phyloP scores from a whole-genome alignment of 2,113 vertebrate genomes.

The Anolis carolinensis region DNA sequence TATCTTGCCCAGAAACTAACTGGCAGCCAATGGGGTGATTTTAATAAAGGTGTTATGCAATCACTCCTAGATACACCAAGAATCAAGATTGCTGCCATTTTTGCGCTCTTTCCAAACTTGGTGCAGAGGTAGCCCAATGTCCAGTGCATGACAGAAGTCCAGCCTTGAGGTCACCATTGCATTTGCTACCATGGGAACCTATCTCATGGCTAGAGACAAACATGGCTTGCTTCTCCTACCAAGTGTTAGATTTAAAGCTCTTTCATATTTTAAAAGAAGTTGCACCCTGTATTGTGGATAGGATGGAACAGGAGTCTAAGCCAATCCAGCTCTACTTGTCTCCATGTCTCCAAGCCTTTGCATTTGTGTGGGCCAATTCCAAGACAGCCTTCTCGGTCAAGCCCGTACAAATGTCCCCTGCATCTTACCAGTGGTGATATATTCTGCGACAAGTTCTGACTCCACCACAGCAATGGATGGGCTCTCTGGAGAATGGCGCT shows the following conservation, averaged over 20 bases:
- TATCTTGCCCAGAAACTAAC: no score
- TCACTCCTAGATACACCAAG: no score
- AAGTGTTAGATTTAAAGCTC: background rate
- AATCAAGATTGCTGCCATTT: no score
- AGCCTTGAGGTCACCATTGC: no score
- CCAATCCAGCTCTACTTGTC: background rate
- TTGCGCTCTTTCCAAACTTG: no score
- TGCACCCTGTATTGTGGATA: no score
- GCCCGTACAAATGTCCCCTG: background rate
- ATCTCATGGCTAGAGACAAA: no score
- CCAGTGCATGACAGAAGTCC: no score
- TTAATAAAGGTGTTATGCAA: no score
- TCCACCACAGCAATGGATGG: slow-evolving; percentile 86
- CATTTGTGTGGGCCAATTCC: background rate
- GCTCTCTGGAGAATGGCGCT: slow-evolving; percentile 85
- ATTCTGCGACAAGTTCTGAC: slow-evolving; percentile 83
- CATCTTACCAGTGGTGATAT: slow-evolving; percentile 81
- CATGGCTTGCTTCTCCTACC: background rate
- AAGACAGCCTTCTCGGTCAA: background rate
- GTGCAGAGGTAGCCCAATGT: no score
- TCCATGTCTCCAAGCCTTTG: background rate
- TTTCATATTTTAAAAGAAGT: background rate
- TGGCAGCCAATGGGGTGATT: no score
- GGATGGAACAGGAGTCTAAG: fast-evolving
- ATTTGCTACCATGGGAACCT: no score